Base-by-base conservation (phyloP, 2,113 vertebrate species). In the Otus sunia region DNA sequence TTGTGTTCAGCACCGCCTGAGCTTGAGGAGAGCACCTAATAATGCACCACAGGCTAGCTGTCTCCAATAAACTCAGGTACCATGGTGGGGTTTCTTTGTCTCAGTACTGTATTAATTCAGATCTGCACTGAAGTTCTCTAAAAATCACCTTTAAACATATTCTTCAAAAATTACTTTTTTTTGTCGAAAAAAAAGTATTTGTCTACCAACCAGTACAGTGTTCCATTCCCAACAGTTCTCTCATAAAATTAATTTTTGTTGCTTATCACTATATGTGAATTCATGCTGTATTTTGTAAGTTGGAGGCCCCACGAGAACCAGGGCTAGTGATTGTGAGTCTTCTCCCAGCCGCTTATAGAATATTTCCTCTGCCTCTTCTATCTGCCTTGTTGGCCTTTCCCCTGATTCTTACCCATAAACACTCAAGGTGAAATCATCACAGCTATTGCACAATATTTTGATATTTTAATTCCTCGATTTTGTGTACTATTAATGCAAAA, bases 81-180 rank as follows among this genome's bases (percentile, higher is more conserved):
- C 37, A 62, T 1, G 0, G 6, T 5, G 7, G n/a, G 10, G 30
- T 26, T 6, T 7, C 23, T 16, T 22, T 37, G 20, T 23, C 39
- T 80, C 30, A 8, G 25, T 27, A 30, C 21, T 37, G 2, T 14
- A 64, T 14, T 23, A 25, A 82, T 39, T 72, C 14, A 56, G 11
- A 73, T 30, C 37, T 59, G 11, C 43, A 59, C 18, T 7, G 18
- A 74, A 63, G 17, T 37, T 69, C 11, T 39, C 9, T 34, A 18
- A 39, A 39, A 52, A 49, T 63, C 3, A 49, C 16, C 37, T 78
- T 62, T 30, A 32, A 27, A 11, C 15, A 41, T 36, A 17, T 47
- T 62, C 69, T 55, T 73, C 53, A 56, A 18, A 36, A 64, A 77
- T 9, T 30, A 3, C 1, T 4, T 21, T 45, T 49, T 45, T 36